Conservation (phyloP, 2,888 invertebrate species). For the Exephanes ischioxanthus region DNA sequence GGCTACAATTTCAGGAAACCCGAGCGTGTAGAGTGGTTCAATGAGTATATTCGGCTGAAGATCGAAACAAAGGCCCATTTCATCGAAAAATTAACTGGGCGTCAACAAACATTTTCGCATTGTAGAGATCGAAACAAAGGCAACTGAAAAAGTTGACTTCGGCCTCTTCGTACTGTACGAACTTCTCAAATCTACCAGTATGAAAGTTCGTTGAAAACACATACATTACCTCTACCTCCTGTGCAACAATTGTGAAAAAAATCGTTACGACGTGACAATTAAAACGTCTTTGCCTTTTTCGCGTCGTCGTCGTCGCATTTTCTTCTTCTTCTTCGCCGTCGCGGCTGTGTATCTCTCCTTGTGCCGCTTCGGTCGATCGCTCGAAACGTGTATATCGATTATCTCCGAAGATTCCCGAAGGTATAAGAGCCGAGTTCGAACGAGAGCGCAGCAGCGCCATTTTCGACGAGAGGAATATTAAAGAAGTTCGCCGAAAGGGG, state of each 20-base stretch:
- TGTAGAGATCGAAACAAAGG: neutral
- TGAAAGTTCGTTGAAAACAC: neutral
- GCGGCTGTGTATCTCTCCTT: neutral
- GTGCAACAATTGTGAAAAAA: neutral
- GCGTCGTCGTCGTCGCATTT: neutral
- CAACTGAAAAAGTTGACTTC: neutral
- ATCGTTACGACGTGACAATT: neutral
- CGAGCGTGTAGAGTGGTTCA: neutral
- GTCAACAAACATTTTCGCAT: neutral
- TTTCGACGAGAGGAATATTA: conserved; percentile 2
- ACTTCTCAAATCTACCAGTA: neutral
- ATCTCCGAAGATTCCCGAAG: conserved; percentile 77
- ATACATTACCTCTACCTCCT: neutral
- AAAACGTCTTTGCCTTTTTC: neutral
- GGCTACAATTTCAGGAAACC: neutral
- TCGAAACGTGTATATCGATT: conserved; percentile 77
- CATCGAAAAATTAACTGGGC: neutral
- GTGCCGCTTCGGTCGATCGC: conserved; percentile 23
- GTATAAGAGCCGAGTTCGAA: conserved; percentile 35
- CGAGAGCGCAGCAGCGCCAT: conserved; percentile 22
- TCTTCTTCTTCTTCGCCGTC: neutral
- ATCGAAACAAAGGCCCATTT: neutral
- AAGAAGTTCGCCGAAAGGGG: neutral
- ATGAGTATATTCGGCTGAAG: neutral
- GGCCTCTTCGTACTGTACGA: neutral